Evolutionary conservation across 2,797 vertebrate species (phyloP).

Genomic region (Agapornis canus): DNA sequence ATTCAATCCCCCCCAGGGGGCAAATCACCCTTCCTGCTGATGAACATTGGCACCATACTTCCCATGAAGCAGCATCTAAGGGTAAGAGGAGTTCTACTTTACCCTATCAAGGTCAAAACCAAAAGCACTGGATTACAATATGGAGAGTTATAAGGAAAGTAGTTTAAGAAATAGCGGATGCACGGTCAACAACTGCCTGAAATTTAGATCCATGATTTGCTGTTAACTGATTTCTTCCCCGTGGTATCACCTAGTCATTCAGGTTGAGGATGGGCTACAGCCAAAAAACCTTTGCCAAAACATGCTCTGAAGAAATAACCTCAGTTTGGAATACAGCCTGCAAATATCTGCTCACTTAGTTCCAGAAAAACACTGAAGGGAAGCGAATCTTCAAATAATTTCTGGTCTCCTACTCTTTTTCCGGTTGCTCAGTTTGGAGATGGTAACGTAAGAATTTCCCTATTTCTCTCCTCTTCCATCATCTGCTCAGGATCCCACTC

Average conservation of each 20-base stretch:
- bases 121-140: background rate
- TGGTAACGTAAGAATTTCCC: background rate
- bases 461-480: background rate
- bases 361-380: background rate
- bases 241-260: conserved; percentile 20
- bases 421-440: background rate
- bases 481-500: background rate
- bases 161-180: background rate
- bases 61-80: background rate
- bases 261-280: background rate
- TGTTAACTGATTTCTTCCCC: background rate
- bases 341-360: background rate
- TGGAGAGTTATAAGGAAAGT: background rate
- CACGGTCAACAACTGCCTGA: background rate
- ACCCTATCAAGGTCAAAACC: background rate
- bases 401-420: background rate
- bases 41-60: background rate
- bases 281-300: conserved; percentile 19
- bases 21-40: background rate
- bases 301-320: background rate
- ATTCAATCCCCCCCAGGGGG: background rate
- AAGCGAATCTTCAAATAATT: background rate
- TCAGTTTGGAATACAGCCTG: background rate
- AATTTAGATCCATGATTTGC: background rate
- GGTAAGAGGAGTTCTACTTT: background rate